Base-by-base conservation (phyloP, 2,797 vertebrate species). In the Crypturellus tataupa region DNA sequence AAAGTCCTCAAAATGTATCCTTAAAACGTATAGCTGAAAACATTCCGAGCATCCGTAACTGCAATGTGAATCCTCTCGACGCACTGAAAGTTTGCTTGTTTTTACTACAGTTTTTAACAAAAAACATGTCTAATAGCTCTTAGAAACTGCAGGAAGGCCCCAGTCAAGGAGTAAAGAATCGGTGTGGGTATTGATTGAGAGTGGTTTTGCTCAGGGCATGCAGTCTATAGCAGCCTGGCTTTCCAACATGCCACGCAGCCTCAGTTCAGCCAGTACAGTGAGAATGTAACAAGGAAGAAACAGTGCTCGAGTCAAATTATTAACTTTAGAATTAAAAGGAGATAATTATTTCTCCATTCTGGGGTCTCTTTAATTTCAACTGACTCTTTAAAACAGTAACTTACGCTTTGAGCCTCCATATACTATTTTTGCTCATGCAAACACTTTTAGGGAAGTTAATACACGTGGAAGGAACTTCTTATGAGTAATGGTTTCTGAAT, bases 271-370 rank as follows among this genome's bases (percentile, higher is more conserved):
- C 65, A 65, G 4, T 3, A 33, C n/a, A 73, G 53, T 1, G 46
- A 67, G 63, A 63, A 20, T 0, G 0, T 40, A 70, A 65, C 29
- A 0, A 0, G 58, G 53, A 53, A 37, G 70, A 93, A 3, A 20
- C 3, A 2, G 10, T 11, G 4, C 21, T 8, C 14, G 16, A 68
- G 39, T 31, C 64, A 70, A 84, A 63, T 51, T 29, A 64, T 40
- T 14, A 19, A 35, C 40, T 56, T 64, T 44, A 75, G 51, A 56
- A 88, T 33, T 49, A 81, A 88, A 76, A 84, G 7, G 47, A 90
- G 24, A 31, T 7, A 14, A 13, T 18, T 78, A n/a, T 39, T 64
- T 83, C 40, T 69, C 59, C 63, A 12, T 79, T 76, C 27, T 44
- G 35, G 18, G 10, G 7, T 33, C 33, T 71, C 37, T 60, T 10